Percentiles rank a stretch among this genome's conserved stretches.
These are phyloP conservation scores for Drosophila cyrtoloma DNA, from an alignment of 2,888 invertebrate species.

Conservation along the genomic window DNA sequence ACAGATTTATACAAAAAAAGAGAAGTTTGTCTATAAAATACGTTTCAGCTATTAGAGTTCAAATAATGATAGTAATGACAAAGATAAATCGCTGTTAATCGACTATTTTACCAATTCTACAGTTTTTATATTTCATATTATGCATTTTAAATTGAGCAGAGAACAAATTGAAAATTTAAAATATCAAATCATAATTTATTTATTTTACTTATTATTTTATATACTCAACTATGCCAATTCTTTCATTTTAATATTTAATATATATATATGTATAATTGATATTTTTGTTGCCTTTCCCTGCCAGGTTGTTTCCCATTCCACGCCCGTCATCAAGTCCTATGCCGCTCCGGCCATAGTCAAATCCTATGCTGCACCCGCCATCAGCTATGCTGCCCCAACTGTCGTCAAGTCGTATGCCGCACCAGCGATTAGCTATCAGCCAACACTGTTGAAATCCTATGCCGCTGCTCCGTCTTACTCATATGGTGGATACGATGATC, in stretches of 20 bases:
- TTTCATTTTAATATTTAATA: not conserved
- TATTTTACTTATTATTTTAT: not conserved
- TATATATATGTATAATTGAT: not conserved
- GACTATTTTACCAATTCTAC: not conserved
- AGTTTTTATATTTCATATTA: not conserved
- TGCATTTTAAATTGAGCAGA: not conserved
- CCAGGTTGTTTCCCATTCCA: conserved; percentile 78
- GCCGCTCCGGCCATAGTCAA: conserved; percentile 58
- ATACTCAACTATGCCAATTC: not conserved
- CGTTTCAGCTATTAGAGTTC: not conserved
- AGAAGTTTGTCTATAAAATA: not conserved
- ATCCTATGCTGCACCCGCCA: conserved; percentile 71
- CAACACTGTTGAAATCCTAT: conserved; percentile 65
- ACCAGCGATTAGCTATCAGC: conserved; percentile 74
- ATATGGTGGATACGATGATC: conserved; percentile 64
- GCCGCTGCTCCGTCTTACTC: conserved; percentile 62
- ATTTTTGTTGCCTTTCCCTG: not conserved
- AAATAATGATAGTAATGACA: not conserved
- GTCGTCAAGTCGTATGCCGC: conserved; percentile 73
- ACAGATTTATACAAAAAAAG: not conserved
- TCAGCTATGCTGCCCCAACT: conserved; percentile 68
- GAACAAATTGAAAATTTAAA: not conserved
- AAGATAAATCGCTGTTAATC: too few relatives aligned
- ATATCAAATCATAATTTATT: too few relatives aligned
- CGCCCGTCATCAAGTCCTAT: conserved; percentile 74